Percentiles rank a stretch among this genome's conserved stretches.
Evolutionary conservation across 2,888 invertebrate species (phyloP).

Genomic region (Hesperia comma): DNA sequence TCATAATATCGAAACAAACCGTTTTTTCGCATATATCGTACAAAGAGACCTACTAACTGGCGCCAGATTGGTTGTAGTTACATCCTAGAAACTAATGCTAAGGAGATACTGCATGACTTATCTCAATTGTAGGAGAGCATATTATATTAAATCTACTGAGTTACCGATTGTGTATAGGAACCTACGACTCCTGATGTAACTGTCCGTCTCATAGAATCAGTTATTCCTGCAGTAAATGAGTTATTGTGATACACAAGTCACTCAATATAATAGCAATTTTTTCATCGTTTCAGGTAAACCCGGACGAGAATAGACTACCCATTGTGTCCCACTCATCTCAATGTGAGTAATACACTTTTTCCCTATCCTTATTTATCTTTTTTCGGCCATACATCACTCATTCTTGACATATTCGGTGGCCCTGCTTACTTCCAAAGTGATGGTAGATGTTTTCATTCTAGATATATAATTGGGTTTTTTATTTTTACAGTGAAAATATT

Average conservation of each 20-base stretch:
- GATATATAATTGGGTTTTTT: background rate
- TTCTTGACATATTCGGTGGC: conserved; percentile 29
- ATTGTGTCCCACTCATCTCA: conserved; percentile 75
- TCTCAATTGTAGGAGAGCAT: too few species aligned
- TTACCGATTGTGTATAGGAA: too few species aligned
- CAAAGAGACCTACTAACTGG: too few species aligned
- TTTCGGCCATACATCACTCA: conserved; percentile 31
- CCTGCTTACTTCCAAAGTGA: conserved; percentile 29
- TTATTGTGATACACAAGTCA: background rate
- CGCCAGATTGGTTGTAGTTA: too few species aligned
- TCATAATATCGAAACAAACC: too few species aligned
- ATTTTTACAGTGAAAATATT: background rate
- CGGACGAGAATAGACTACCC: conserved; percentile 74
- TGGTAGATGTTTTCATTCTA: conserved; percentile 26
- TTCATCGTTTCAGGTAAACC: conserved; percentile 69
- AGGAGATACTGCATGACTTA: too few species aligned
- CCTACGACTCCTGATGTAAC: too few species aligned
- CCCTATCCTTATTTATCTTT: conserved; percentile 27
- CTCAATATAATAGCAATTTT: conserved; percentile 25
- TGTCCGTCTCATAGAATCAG: too few species aligned
- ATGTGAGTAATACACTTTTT: conserved; percentile 60
- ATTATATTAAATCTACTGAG: too few species aligned
- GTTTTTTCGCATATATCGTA: too few species aligned
- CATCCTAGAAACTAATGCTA: too few species aligned
- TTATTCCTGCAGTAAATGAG: too few species aligned